Conservation (phyloP, 2,113 vertebrate genomes). For the Bujurquina vittata region DNA sequence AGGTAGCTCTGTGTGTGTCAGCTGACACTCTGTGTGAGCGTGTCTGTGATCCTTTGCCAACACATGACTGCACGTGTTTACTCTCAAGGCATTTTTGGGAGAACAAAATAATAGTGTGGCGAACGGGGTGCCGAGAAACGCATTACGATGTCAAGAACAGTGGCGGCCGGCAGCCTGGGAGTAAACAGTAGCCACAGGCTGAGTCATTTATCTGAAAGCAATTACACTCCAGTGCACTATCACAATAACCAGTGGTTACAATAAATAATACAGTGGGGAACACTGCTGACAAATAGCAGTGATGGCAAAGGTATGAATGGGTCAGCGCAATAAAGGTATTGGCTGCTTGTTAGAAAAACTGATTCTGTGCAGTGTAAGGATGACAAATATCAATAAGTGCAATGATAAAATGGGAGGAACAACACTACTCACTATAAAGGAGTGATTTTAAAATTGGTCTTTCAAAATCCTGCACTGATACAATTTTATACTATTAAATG, state of each 20-base stretch:
- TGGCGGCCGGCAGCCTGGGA: slow-evolving; percentile 5
- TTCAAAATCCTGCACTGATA: not conserved
- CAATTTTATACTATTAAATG: not conserved
- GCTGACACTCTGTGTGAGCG: not conserved
- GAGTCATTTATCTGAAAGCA: slow-evolving; percentile 59
- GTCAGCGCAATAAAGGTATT: slow-evolving; percentile 15
- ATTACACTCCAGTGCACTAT: slow-evolving; percentile 50
- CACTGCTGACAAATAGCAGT: slow-evolving; percentile 23
- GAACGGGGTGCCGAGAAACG: slow-evolving; percentile 6
- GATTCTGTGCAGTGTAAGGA: not conserved
- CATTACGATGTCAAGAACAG: slow-evolving; percentile 44
- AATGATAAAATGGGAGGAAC: slow-evolving; percentile 1
- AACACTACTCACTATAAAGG: not conserved
- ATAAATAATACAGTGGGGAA: slow-evolving; percentile 55
- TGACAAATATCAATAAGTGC: slow-evolving; percentile 14
- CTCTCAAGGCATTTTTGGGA: slow-evolving; percentile 71
- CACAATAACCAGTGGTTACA: slow-evolving; percentile 54
- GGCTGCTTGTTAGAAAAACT: slow-evolving; percentile 47
- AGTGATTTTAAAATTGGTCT: not conserved
- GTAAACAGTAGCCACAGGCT: slow-evolving; percentile 51
- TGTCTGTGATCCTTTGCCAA: not conserved
- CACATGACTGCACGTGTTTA: slow-evolving; percentile 30
- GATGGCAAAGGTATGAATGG: slow-evolving; percentile 37
- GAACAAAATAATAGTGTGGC: slow-evolving; percentile 40
- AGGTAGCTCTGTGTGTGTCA: not conserved